Conservation (phyloP, 2,888 invertebrate genomes). For the Formica aserva region DNA sequence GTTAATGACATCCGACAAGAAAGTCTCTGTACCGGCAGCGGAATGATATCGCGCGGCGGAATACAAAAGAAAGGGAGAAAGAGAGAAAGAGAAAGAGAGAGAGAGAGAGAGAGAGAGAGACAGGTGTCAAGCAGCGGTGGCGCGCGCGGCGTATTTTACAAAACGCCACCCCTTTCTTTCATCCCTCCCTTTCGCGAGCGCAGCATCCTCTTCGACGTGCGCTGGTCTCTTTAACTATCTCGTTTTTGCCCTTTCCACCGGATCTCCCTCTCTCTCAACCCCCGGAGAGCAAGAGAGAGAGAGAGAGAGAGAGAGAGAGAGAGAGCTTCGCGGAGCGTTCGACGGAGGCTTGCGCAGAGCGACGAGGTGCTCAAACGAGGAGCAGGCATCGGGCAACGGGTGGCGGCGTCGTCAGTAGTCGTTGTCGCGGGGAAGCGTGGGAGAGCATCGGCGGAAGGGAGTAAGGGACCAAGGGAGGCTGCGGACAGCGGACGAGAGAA, state of each 20-base stretch:
- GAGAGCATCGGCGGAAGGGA: conserved; percentile 61
- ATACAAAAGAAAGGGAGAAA: conserved; percentile 28
- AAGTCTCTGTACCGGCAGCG: conserved; percentile 30
- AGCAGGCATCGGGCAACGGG: conserved; percentile 28
- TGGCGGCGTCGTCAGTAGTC: conserved; percentile 28
- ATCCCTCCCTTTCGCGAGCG: neutral
- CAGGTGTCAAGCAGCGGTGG: conserved; percentile 30
- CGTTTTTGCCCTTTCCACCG: conserved; percentile 36
- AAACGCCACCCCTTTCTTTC: conserved; percentile 31
- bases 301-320: conserved; percentile 15
- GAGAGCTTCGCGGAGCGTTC: conserved; percentile 21
- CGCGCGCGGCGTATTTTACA: conserved; percentile 24
- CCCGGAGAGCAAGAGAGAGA: neutral
- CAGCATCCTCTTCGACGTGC: conserved; percentile 33
- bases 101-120: conserved; percentile 24
- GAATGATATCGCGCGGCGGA: conserved; percentile 36
- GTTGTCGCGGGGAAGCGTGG: conserved; percentile 45
- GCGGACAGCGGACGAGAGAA: conserved; percentile 47
- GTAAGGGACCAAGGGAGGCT: conserved; percentile 42
- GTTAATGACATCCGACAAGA: conserved; percentile 52
- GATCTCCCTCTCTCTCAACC: neutral
- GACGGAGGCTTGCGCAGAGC: conserved; percentile 49
- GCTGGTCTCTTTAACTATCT: conserved; percentile 46
- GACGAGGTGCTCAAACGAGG: conserved; percentile 41
- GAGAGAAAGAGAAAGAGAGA: conserved; percentile 25